A percentile compares a stretch with the other conserved stretches of the same genome.
These are phyloP conservation scores for Lepisosteus oculatus DNA, from an alignment of 2,113 vertebrate genomes.

Conservation along the genomic window DNA sequence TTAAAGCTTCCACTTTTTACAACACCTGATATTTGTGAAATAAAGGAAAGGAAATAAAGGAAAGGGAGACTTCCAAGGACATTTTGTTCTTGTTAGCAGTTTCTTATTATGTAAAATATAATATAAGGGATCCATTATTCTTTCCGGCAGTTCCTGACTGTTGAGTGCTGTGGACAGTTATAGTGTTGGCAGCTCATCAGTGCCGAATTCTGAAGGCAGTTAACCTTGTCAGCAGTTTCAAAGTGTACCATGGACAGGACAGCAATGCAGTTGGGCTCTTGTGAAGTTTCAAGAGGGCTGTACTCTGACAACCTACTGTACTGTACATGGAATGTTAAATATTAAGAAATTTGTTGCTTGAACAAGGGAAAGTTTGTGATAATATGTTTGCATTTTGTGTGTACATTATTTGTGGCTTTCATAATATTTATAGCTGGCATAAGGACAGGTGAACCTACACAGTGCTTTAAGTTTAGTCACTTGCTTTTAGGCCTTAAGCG, in stretches of 20 bases:
- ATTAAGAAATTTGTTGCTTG: neutral
- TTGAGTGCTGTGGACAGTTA: slow-evolving; percentile 6
- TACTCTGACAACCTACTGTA: neutral
- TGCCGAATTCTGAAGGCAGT: slow-evolving; percentile 3
- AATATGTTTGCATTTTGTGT: neutral
- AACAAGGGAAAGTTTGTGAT: neutral
- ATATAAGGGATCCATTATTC: slow-evolving; percentile 16
- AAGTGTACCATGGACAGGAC: neutral
- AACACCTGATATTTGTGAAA: slow-evolving; percentile 20
- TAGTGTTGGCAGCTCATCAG: neutral
- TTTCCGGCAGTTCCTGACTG: slow-evolving; percentile 19
- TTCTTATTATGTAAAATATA: slow-evolving; percentile 25
- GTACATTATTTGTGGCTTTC: neutral
- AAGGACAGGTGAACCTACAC: no score
- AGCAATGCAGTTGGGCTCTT: neutral
- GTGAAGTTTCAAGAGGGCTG: no score
- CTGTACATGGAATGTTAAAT: neutral
- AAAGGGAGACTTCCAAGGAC: slow-evolving; percentile 23
- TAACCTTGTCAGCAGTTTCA: slow-evolving; percentile 12
- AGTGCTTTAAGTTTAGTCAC: no score
- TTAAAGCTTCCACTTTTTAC: slow-evolving; percentile 26
- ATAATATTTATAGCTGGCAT: no score
- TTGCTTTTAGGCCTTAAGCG: no score
- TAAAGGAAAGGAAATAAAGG: slow-evolving; percentile 25
- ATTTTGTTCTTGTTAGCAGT: slow-evolving; percentile 28